Base-by-base conservation (phyloP, 2,113 vertebrate genomes). In the Petroica traversi region DNA sequence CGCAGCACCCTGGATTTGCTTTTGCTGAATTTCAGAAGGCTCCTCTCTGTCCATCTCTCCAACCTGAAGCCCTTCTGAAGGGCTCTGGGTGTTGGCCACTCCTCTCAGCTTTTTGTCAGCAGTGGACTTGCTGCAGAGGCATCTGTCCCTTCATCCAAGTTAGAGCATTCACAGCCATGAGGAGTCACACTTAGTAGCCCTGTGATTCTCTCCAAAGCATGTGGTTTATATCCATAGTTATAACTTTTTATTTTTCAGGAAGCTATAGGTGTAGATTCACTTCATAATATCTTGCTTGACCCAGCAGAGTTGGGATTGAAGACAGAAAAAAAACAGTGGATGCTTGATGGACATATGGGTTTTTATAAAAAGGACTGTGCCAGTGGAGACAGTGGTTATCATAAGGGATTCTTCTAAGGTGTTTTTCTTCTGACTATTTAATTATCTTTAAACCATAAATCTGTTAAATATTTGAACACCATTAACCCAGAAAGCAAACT, bases 291-390 rank as follows among this genome's bases (percentile, higher is more conserved):
- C 43, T 58, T 49, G 10, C 24, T 49, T 66, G 22, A 66, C 31
- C 41, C 25, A 49, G 75, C 34, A 15, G 4, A 51, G 3, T 17
- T 34, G 22, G 6, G 14, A 49, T 22, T 79, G 77, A 72, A 84
- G 25, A 52, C 34, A n/a, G 5, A 28, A 25, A 26, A 86, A 57
- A 86, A 80, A 34, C 5, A 75, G 38, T 0, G 5, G 41, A 86
- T 34, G 12, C 17, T 49, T 80, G 34, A 59, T 1, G 1, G 25
- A 20, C 15, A 6, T 26, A 28, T 26, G 19, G 5, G 1, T 1
- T 59, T 71, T 76, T 66, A 12, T 45, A 55, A 68, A 86, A 85
- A 41, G 10, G 14, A 19, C 18, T 41, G 5, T 58, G 19, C 82
- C 15, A 72, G 85, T 3, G 34, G 8, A 29, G 19, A 12, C 6